Evolutionary conservation across 2,113 vertebrate species (phyloP).

Genomic region (Siniperca knerii): DNA sequence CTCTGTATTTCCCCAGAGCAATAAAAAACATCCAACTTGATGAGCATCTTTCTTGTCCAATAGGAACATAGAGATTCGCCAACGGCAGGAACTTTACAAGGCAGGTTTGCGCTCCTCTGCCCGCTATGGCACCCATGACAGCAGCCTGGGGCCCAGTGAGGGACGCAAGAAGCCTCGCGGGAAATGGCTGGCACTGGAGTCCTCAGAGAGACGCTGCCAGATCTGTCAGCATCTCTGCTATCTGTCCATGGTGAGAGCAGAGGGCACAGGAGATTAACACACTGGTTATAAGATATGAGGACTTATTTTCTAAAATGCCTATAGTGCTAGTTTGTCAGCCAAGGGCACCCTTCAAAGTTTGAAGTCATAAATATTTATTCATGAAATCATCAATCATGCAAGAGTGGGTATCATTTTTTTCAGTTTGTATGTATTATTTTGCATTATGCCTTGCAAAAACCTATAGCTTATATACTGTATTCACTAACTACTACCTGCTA

Average conservation of each 20-base stretch:
- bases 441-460: background rate
- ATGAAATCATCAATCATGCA: background rate
- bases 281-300: background rate
- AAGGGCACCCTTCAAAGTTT: background rate
- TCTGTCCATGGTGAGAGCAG: slow-evolving; percentile 93
- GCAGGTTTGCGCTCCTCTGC: slow-evolving; percentile 95
- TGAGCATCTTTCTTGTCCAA: background rate
- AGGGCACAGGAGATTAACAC: too few relatives aligned
- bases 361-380: background rate
- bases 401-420: background rate
- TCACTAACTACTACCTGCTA: background rate
- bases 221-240: slow-evolving; percentile 98
- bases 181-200: slow-evolving; percentile 96
- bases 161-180: slow-evolving; percentile 94
- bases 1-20: background rate
- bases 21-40: background rate
- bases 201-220: slow-evolving; percentile 96
- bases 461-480: background rate
- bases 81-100: slow-evolving; percentile 94
- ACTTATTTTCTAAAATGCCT: too few relatives aligned
- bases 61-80: slow-evolving; percentile 97
- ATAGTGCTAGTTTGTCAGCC: background rate
- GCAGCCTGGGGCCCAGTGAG: slow-evolving; percentile 83
- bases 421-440: background rate
- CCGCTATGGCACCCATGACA: slow-evolving; percentile 94